phyloP scores from a whole-genome alignment of 2,888 invertebrate species.

The Mythimna vitellina region DNA sequence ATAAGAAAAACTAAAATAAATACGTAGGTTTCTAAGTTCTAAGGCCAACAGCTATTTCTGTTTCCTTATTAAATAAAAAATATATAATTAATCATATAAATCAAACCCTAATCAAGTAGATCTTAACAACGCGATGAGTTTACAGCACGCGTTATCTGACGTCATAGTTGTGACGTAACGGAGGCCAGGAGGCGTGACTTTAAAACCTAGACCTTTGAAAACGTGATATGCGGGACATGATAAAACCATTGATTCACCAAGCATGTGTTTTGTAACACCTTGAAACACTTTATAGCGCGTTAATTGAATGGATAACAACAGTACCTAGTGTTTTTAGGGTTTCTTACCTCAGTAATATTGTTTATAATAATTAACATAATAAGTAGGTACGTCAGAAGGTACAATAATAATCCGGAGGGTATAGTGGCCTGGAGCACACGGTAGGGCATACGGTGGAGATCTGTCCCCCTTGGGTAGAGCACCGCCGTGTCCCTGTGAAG shows the following conservation, averaged over 20 bases:
- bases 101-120: constrained; percentile 7
- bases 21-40: background rate
- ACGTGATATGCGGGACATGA: constrained; percentile 4
- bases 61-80: constrained; percentile 25
- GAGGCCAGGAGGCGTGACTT: constrained; percentile 22
- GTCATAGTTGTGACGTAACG: constrained; percentile 15
- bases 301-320: background rate
- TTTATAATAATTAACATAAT: too few species aligned
- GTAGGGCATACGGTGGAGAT: too few species aligned
- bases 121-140: constrained; percentile 9
- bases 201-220: constrained; percentile 48
- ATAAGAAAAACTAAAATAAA: constrained; percentile 2
- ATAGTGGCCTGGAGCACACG: too few species aligned
- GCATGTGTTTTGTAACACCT: constrained; percentile 18
- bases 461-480: too few species aligned
- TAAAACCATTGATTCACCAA: constrained; percentile 33
- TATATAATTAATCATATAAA: constrained; percentile 1
- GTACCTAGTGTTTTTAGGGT: too few species aligned
- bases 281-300: constrained; percentile 5
- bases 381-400: too few species aligned
- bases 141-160: constrained; percentile 1
- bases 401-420: too few species aligned
- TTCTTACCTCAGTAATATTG: too few species aligned
- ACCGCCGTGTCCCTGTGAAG: too few species aligned
- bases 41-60: constrained; percentile 8